Evolutionary conservation across 2,888 invertebrate genomes (phyloP), one percentile per base, ranked within the genome.

Genomic region (Drosophila rellima): DNA sequence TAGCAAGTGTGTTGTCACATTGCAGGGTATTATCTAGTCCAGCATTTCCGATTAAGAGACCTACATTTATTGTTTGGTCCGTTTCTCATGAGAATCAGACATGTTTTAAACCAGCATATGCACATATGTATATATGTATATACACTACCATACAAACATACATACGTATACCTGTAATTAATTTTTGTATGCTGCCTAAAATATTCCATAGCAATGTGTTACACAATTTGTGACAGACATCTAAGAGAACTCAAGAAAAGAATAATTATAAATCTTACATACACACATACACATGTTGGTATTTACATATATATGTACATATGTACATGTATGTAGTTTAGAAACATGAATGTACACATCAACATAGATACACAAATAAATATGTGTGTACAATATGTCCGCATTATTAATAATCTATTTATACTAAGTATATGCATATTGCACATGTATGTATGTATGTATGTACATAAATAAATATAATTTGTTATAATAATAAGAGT

Each of bases 401-500:
- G 57, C 37, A 37, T 59, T 48, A 47, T 35, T 48, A 59, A 59
- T 59, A 33, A 45, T 56, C 56, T 56, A 61, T 61, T 61, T 42
- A 52, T 61, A 52, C 54, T 42, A 26, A 61, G 47, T 31, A 44
- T 56, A 56, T 40, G 47, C 50, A 39, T 23, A 62, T 39, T 62
- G 62, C 40, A 66, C 35, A 61, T 62, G 50, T 42, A 61, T 61
- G 15, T 0, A 37, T 7, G 44, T 44, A 29, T 48, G 45, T 40
- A 42, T 50, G 47, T 33, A 50, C 42, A 17, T 17, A 51, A 35
- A 54, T 47, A 61, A 35, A 66, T 54, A 66, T 47, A 61, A 62
- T 40, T 55, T 52, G 31, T 60, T 65, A 57, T 64, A 47, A 39
- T 61, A 47, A 57, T 60, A 55, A 55, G 54, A 55, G 54, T 44